Evolutionary conservation across 2,888 invertebrate genomes (phyloP), one percentile per base, ranked within the genome.

Genomic region (Megamerina dolium): DNA sequence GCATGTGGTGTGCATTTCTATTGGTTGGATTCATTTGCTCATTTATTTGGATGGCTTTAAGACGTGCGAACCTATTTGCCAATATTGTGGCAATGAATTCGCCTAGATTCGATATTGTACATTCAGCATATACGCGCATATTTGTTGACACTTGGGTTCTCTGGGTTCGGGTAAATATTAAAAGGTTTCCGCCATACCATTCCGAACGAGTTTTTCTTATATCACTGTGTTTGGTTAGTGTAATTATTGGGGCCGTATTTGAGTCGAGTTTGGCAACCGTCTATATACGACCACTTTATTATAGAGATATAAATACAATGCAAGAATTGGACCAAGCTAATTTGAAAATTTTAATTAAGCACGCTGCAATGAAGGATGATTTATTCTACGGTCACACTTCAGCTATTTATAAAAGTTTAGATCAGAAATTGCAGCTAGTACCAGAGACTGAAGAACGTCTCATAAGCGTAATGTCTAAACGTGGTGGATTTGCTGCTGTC

Each of bases 221-320:
- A 2, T 64, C 70, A 1, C 47, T 72, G n/a, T 64, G 65, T 39
- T 37, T 73, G 37, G 65, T 69, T 2, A 66, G 70, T 46, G 66
- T 74, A 8, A 69, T 70, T 21, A 65, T 71, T 41, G 70, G 69
- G 3, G 68, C 72, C 0, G 41, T 72, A 10, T 64, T 74, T 33
- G 74, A 74, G 50, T 72, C 73, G 5, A 68, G 67, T 21, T 54
- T 74, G 37, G 69, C 73, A 4, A 73, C 69, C 0, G 68, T 68
- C 1, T 68, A 70, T 39, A 69, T 70, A 32, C 61, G 60, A 4
- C 72, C 73, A 1, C 49, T 66, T 4, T 70, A 66, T 52, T 73
- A 72, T 37, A 62, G 61, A 1, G 70, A 74, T 51, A 63, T 68
- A 8, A 67, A 68, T 30, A 70, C 68, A 0, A 46, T 74, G 26